These are phyloP conservation scores for Melitaea athalia DNA, from an alignment of 2,888 invertebrate species.

Conservation along the genomic window DNA sequence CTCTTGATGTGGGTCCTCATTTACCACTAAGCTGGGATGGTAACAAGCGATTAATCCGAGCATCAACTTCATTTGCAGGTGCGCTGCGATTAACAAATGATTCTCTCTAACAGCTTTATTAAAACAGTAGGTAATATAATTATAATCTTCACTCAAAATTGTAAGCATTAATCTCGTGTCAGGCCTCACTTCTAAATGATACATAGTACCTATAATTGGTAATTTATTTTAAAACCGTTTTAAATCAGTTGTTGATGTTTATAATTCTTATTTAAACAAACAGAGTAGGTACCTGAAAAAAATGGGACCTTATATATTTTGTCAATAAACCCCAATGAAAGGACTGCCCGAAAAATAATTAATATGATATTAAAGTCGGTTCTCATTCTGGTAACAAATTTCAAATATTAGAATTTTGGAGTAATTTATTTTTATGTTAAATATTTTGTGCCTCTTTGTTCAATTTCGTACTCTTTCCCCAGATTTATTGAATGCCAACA, in stretches of 20 bases:
- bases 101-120: constrained; percentile 24
- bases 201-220: background rate
- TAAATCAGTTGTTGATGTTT: background rate
- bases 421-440: no score
- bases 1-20: constrained; percentile 17
- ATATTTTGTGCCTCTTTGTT: no score
- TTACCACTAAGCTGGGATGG: constrained; percentile 21
- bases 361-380: no score
- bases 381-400: no score
- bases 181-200: background rate
- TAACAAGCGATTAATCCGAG: constrained; percentile 25
- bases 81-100: constrained; percentile 26
- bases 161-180: background rate
- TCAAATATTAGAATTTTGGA: no score
- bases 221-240: background rate
- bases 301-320: no score
- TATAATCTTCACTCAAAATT: constrained; percentile 10
- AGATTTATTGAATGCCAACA: background rate
- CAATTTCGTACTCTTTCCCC: no score
- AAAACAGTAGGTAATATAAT: constrained; percentile 12
- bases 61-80: constrained; percentile 28
- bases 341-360: no score
- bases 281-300: no score
- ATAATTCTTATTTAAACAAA: no score
- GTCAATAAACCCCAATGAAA: no score